A percentile compares a stretch with the other conserved stretches of the same genome.
These are phyloP conservation scores for Anser cygnoides DNA, from an alignment of 2,113 vertebrate species.

Conservation along the genomic window DNA sequence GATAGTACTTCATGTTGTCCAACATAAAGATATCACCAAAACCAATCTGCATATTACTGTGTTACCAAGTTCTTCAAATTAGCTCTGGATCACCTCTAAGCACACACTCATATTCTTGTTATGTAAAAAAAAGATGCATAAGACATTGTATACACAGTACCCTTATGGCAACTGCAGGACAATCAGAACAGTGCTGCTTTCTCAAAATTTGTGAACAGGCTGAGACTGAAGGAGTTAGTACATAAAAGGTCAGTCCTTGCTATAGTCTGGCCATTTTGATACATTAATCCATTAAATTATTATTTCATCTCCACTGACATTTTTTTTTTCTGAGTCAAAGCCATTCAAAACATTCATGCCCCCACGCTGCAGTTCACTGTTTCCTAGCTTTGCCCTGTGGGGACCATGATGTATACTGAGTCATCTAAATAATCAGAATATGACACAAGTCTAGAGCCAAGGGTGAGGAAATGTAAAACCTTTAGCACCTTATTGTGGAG, in stretches of 20 bases:
- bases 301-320: neutral
- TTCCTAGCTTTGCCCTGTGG: neutral
- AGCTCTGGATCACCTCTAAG: neutral
- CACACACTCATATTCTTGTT: neutral
- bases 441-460: accelerated
- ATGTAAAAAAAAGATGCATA: neutral
- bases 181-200: neutral
- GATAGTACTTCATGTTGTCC: neutral
- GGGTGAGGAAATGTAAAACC: neutral
- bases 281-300: neutral
- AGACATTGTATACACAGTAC: neutral
- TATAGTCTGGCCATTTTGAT: neutral
- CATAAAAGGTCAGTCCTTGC: neutral
- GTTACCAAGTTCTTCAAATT: neutral
- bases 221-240: neutral
- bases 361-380: neutral
- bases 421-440: neutral
- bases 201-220: neutral
- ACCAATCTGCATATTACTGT: neutral
- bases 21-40: neutral
- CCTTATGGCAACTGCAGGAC: neutral
- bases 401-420: accelerated
- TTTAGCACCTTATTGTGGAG: neutral
- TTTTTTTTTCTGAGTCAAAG: neutral
- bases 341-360: neutral